Evolutionary conservation across 30 jellyfish, hydroid and myxozoan genomes (phyloP).

Genomic region (Chironex yamaguchii): DNA sequence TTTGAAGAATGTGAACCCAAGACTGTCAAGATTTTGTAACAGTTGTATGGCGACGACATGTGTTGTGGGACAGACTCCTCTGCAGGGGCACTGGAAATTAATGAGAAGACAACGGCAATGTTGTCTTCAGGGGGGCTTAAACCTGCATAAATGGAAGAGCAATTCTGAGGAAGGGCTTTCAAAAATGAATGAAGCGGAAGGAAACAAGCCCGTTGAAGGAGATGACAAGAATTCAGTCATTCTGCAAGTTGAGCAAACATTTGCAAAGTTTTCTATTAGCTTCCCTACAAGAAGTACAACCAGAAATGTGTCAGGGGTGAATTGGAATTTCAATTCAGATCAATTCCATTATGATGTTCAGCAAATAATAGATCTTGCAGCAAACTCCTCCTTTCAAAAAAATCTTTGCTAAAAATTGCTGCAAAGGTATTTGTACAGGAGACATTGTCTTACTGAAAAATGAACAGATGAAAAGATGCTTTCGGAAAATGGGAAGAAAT

Average conservation of each 20-base stretch:
- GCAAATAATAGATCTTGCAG: constrained; percentile 1
- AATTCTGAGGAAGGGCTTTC: neutral
- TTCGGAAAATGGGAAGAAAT: too few species aligned
- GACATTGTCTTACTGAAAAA: too few species aligned
- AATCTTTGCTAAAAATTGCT: constrained; percentile 2
- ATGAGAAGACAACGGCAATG: too few species aligned
- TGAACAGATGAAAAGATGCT: too few species aligned
- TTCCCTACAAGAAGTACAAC: too few species aligned
- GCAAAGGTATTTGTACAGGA: constrained; percentile 22
- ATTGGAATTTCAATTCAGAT: too few species aligned
- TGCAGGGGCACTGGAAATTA: too few species aligned
- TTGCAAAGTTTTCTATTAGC: neutral
- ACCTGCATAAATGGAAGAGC: too few species aligned
- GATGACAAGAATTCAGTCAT: too few species aligned
- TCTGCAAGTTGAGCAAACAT: neutral
- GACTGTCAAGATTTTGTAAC: neutral
- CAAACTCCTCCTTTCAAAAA: neutral
- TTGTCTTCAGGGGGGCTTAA: too few species aligned
- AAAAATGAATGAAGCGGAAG: neutral
- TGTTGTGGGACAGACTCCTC: neutral
- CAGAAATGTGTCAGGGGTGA: too few species aligned
- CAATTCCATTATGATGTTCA: neutral
- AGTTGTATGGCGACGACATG: neutral
- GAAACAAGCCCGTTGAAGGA: neutral
- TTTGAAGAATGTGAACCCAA: constrained; percentile 4